Percentiles rank a stretch among this genome's conserved stretches.
These are phyloP conservation scores for Ceratina australensis DNA, from an alignment of 1,140 invertebrate genomes.

Conservation along the genomic window DNA sequence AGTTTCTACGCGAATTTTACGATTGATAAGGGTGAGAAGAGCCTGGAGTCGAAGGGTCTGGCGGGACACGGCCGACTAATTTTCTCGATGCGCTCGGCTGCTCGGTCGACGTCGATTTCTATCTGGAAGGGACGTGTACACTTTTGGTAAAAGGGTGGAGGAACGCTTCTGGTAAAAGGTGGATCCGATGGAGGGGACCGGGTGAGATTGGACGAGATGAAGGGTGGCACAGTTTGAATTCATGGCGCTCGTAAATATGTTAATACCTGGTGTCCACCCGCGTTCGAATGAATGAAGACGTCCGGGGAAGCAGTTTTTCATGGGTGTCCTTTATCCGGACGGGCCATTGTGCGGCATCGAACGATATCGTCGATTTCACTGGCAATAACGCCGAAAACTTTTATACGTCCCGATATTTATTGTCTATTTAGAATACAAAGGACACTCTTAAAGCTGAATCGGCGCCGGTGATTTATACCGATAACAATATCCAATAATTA, in stretches of 20 bases:
- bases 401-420: constrained; percentile 54
- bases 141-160: constrained; percentile 13
- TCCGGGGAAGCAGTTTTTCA: constrained; percentile 35
- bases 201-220: not conserved
- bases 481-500: constrained; percentile 4
- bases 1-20: constrained; percentile 57
- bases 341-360: constrained; percentile 44
- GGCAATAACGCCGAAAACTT: constrained; percentile 53
- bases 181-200: not conserved
- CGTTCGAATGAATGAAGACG: constrained; percentile 50
- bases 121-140: constrained; percentile 26
- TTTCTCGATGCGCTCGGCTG: constrained; percentile 50
- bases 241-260: constrained; percentile 65
- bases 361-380: constrained; percentile 57
- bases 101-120: constrained; percentile 56
- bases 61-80: constrained; percentile 58
- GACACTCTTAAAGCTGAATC: not conserved
- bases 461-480: no score
- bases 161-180: no score
- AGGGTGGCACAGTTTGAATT: constrained; percentile 47
- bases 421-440: constrained; percentile 44
- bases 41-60: constrained; percentile 32
- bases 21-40: constrained; percentile 36
- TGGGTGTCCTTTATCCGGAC: constrained; percentile 47
- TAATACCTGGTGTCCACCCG: constrained; percentile 58